phyloP scores from a whole-genome alignment of 2,113 vertebrate genomes.

The Rhynchopsitta pachyrhyncha region DNA sequence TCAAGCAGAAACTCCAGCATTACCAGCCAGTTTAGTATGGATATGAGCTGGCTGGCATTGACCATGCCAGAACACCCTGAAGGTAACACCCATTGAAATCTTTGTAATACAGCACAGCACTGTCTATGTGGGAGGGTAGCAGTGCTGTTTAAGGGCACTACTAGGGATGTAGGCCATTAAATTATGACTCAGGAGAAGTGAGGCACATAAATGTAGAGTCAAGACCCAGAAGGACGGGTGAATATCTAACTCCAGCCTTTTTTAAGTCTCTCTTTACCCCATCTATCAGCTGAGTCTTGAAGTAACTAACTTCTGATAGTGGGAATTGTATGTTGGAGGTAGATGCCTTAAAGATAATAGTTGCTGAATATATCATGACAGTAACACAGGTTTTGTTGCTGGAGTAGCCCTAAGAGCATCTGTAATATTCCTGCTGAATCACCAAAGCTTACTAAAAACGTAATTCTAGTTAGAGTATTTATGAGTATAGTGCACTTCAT shows the following conservation, averaged over 20 bases:
- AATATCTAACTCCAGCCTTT: neutral
- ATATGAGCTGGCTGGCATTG: conserved; percentile 81
- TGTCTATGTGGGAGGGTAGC: neutral
- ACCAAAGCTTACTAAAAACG: neutral
- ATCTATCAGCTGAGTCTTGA: neutral
- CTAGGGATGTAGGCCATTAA: neutral
- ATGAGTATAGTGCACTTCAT: neutral
- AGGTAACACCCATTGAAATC: conserved; percentile 67
- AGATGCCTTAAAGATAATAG: neutral
- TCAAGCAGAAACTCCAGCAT: conserved; percentile 78
- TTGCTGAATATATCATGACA: neutral
- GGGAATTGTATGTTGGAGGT: neutral
- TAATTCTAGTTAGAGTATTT: neutral
- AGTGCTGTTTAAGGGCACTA: neutral
- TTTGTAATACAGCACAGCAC: neutral
- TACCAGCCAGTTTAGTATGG: conserved; percentile 76
- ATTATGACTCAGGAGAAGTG: neutral
- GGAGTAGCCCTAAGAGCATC: neutral
- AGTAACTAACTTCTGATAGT: neutral
- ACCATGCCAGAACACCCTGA: conserved; percentile 82
- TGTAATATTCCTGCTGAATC: neutral
- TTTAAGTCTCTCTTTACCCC: neutral
- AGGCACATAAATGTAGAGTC: neutral
- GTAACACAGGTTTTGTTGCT: neutral
- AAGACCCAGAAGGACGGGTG: neutral